These are phyloP conservation scores for Erebia ligea DNA, from an alignment of 2,888 invertebrate genomes.

Conservation along the genomic window DNA sequence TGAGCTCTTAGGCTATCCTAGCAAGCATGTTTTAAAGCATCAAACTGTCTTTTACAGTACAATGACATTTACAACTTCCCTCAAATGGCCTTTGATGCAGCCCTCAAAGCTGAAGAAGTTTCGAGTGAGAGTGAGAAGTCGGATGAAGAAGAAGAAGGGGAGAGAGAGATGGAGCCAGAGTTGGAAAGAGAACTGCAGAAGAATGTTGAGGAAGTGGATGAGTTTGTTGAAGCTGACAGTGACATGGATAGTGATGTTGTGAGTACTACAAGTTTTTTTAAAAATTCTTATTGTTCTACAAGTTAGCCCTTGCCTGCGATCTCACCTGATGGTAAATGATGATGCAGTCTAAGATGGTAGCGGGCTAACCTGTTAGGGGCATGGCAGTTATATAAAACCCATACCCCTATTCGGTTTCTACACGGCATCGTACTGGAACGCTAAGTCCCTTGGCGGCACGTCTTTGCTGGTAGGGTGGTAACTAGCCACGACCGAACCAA, in stretches of 20 bases:
- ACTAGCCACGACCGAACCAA: too few relatives aligned
- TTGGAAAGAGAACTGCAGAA: slow-evolving; percentile 85
- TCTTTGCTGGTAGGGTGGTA: too few relatives aligned
- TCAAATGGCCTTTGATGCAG: slow-evolving; percentile 96
- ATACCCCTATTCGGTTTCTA: too few relatives aligned
- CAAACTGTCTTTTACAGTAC: slow-evolving; percentile 85
- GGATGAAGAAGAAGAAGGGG: slow-evolving; percentile 84
- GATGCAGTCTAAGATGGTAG: too few relatives aligned
- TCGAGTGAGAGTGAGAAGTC: slow-evolving; percentile 87
- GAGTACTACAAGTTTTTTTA: slow-evolving; percentile 36
- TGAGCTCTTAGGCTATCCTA: neutral
- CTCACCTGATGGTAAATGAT: too few relatives aligned
- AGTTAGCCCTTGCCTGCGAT: too few relatives aligned
- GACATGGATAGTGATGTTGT: slow-evolving; percentile 82
- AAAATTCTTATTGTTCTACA: too few relatives aligned
- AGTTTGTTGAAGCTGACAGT: slow-evolving; percentile 89
- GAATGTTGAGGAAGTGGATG: slow-evolving; percentile 83
- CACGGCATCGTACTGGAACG: too few relatives aligned
- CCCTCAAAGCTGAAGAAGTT: slow-evolving; percentile 93
- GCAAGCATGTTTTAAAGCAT: neutral
- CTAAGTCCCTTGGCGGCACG: too few relatives aligned
- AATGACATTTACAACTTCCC: slow-evolving; percentile 99
- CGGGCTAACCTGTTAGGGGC: too few relatives aligned
- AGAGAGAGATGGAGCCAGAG: slow-evolving; percentile 84
- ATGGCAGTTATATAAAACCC: too few relatives aligned